Percentiles rank a stretch among this genome's conserved stretches.
These are phyloP conservation scores for Drosophila phalerata DNA, from an alignment of 2,888 invertebrate genomes.

Conservation along the genomic window DNA sequence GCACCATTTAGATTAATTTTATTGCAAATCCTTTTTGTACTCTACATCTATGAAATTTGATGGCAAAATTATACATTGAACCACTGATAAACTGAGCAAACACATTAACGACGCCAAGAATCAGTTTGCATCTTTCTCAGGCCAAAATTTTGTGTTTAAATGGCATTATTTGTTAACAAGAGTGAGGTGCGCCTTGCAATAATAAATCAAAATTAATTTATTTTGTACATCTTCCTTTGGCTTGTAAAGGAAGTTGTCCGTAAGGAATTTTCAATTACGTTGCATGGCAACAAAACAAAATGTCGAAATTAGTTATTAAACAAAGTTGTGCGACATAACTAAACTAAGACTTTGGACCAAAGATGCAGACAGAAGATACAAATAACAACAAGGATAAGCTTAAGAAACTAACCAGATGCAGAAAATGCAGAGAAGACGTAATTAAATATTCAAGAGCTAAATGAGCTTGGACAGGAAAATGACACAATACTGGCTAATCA, in stretches of 20 bases:
- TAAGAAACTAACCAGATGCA: constrained; percentile 2
- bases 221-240: constrained; percentile 30
- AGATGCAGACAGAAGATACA: background rate
- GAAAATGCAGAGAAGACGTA: constrained; percentile 20
- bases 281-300: constrained; percentile 45
- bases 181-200: constrained; percentile 26
- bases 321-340: constrained; percentile 51
- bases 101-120: constrained; percentile 32
- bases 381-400: constrained; percentile 5
- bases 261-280: constrained; percentile 75
- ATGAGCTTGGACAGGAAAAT: constrained; percentile 32
- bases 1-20: constrained; percentile 22
- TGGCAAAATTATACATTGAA: constrained; percentile 47
- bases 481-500: constrained; percentile 41
- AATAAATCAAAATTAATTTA: constrained; percentile 72
- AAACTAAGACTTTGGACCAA: background rate
- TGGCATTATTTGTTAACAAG: constrained; percentile 27
- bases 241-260: constrained; percentile 30
- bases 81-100: constrained; percentile 11
- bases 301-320: constrained; percentile 70
- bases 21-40: constrained; percentile 6
- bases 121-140: constrained; percentile 10
- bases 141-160: constrained; percentile 36
- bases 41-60: constrained; percentile 17
- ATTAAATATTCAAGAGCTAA: constrained; percentile 51